These are phyloP conservation scores for Rhincodon typus DNA, from an alignment of 2,797 vertebrate species.

Conservation along the genomic window DNA sequence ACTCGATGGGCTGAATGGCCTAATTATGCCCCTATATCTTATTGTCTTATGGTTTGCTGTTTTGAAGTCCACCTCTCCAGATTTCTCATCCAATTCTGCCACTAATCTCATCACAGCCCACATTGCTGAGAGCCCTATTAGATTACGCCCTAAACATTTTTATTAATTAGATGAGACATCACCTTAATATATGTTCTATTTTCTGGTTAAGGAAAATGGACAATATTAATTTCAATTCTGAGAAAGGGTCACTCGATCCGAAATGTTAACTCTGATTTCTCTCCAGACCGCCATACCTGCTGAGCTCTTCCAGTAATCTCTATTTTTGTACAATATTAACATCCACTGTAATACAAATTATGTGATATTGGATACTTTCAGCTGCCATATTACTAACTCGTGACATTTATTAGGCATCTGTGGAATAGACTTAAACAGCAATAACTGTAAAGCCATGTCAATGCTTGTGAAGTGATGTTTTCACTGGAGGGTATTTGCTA, in stretches of 20 bases:
- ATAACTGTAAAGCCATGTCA: not conserved
- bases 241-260: no score
- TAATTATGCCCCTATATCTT: no score
- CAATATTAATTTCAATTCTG: not conserved
- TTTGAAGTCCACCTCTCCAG: no score
- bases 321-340: not conserved
- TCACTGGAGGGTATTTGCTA: not conserved
- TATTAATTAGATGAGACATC: not conserved
- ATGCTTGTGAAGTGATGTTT: not conserved
- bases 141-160: not conserved
- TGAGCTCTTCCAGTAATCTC: no score
- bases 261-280: no score
- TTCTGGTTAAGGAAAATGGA: not conserved
- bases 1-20: no score
- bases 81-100: no score
- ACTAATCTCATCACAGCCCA: no score
- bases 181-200: not conserved
- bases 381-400: not conserved
- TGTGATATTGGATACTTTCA: not conserved
- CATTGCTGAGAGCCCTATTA: no score
- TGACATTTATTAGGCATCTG: not conserved
- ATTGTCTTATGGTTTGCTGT: no score
- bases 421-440: not conserved
- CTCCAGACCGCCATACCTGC: no score
- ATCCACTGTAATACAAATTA: not conserved